Base-by-base conservation (phyloP, 2,888 invertebrate species). In the Tholera decimalis region DNA sequence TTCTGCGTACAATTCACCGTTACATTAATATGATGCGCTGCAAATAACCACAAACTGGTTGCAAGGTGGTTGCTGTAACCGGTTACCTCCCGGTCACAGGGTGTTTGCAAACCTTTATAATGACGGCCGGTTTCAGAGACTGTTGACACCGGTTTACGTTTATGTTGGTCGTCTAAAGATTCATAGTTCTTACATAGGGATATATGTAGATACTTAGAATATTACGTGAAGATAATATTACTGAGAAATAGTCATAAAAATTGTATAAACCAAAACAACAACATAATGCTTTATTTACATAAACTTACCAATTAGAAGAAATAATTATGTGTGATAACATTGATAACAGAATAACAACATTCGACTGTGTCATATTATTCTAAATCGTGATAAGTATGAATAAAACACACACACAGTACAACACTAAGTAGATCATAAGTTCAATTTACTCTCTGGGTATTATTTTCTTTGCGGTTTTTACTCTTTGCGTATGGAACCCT, bases 11-110 rank as follows among this genome's bases (percentile, higher is more conserved):
- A 44, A 22, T 47, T 6, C 18, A 62, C 69, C 63, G 69, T 74
- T 69, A 58, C 15, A 35, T 13, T 4, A 11, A 28, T 11, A 30
- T 1, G 9, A 22, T 56, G 28, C 20, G 28, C 50, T 46, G 58
- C 11, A 56, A 59, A 75, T 55, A 63, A 69, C 13, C 26, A 13
- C 6, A 15, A 20, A 57, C 68, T 30, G 69, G 66, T 66, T 49
- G 7, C 9, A 2, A 9, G 8, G 11, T 24, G 39, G 26, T 35
- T 47, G 8, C 30, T 5, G 30, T 33, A 55, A 73, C 73, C 55
- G 64, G 73, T 73, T 75, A 15, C 20, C 3, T 33, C n/a, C n/a
- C n/a, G n/a, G n/a, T n/a, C 26, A 51, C 20, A 24, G 44, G 28
- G 41, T 53, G 41, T 26, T 51, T 22, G 41, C 20, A 37, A 53